Base-by-base conservation (phyloP, 2,113 vertebrate species). In the Cinclus mexicanus region DNA sequence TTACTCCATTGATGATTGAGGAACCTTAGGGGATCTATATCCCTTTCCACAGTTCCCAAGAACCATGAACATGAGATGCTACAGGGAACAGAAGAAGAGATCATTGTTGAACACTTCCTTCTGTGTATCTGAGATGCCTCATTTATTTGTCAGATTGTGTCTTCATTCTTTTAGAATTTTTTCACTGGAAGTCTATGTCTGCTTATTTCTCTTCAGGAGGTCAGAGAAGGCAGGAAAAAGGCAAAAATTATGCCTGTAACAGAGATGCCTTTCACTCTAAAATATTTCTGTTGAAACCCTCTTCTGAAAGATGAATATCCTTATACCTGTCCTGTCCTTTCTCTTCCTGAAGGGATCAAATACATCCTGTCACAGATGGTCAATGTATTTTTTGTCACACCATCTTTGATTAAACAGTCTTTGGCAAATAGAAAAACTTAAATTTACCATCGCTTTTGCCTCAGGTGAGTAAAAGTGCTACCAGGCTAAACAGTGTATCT, bases 1-100 rank as follows among this genome's bases (percentile, higher is more conserved):
- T 35, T 22, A 41, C 25, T 79, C 53, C 19, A 31, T 9, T 55
- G 47, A 59, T 24, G 79, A 1, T 8, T 76, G 57, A 56, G 29
- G 23, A 8, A 24, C 44, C 2, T 17, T 24, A 50, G 24, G 28
- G 11, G 6, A 76, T 2, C 1, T 31, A 6, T 39, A 59, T 1
- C 3, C 28, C 6, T 53, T 87, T 61, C n/a, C 28, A 77, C 14
- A 67, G 25, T 6, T 49, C 23, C 41, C 26, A 41, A 76, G 26
- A 77, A 53, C 7, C 1, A 1, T 41, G n/a, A 64, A 29, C 0
- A 0, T 21, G 39, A 42, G 35, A 29, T 63, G 15, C 2, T 42
- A 59, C 39, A 75, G 21, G 24, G 12, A 67, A 84, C 1, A 2
- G 15, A 74, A 76, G 49, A 61, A 46, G 59, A 57, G 2, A 25